Evolutionary conservation across 2,797 vertebrate species (phyloP), one percentile per base, ranked within the genome.

Genomic region (Bovichtus diacanthus): DNA sequence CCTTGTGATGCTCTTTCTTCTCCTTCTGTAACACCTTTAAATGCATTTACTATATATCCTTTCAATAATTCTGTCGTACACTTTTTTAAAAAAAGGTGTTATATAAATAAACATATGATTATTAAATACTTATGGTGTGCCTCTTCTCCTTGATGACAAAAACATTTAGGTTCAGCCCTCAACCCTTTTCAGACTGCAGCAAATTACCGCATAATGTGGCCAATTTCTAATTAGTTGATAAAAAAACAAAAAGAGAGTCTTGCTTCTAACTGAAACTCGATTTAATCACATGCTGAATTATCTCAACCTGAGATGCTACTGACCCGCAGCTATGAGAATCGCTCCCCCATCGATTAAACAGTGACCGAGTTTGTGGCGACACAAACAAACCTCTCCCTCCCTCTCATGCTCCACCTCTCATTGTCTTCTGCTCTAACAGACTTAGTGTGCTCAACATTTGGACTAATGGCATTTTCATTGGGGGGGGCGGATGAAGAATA

Each of bases 381-480:
- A 59, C 49, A 51, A 49, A 78, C 66, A 70, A 81, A 59, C 29
- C 27, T 19, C 62, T 46, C 44, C 59, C 38, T 62, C 39, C 23
- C 51, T 43, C 63, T 71, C 27, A 51, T 41, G 31, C 46, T n/a
- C 56, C 74, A 65, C 69, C 70, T 60, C 53, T 62, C 64, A 46
- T 71, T 16, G 3, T 47, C 38, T 63, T 74, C 41, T 65, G 54
- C 53, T 78, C 23, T 27, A 31, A 74, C 71, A 69, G 21, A 66
- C 29, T 59, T 31, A 73, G 84, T 84, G 82, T 66, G 78, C 56
- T 78, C 76, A 76, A 55, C 79, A 73, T 63, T 84, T 77, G 82
- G 54, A 85, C 43, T 84, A 81, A 91, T 82, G 62, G 56, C 36
- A 71, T 70, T 84, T 79, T 74, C 71, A 83, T 51, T 49, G 50